Base-by-base conservation (phyloP, 1,140 invertebrate genomes). In the Eumaeus atala region DNA sequence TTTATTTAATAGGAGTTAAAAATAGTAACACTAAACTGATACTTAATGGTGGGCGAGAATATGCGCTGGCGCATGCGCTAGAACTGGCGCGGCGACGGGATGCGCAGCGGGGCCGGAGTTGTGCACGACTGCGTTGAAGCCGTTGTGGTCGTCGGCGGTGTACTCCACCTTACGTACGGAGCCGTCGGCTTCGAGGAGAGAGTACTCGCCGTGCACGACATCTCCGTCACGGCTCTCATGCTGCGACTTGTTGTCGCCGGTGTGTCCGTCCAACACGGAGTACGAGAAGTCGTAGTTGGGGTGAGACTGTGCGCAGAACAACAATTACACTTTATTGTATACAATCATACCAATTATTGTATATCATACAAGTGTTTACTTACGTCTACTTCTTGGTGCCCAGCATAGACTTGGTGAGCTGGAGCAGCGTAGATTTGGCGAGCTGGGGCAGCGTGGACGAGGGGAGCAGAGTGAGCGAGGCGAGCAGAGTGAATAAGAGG, bases 71-170 rank as follows among this genome's bases (percentile, higher is more conserved):
- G 66, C 59, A 42, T 66, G 56, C 47, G 61, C 53, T 37, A 61
- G 48, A 37, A 49, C 49, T 9, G 51, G 58, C 11, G 66, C 67
- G 37, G 66, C 60, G 2, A 62, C 59, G 35, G 65, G 62, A 37
- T 54, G 58, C 5, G 18, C n/a, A 10, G 54, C 28, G 36, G 61
- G 87, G 28, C 87, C 88, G 34, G 87, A 88, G 77, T 88, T 87
- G 62, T 82, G 81, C 44, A 90, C 89, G 9, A 90, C 85, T 34
- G 90, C 89, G 68, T 90, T 90, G 78, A 90, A 90, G 40, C 76
- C 88, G 58, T 77, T 86, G 68, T 87, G 83, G 58, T 75, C 78
- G 60, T 89, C 89, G 11, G 89, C 89, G 55, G 83, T 78, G 77
- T 89, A 90, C 55, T 85, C 71, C 7, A 89, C 88, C 48, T 74